Percentiles rank a stretch among this genome's conserved stretches.
Evolutionary conservation across 2,113 vertebrate species (phyloP).

Genomic region (Nerophis lumbriciformis): DNA sequence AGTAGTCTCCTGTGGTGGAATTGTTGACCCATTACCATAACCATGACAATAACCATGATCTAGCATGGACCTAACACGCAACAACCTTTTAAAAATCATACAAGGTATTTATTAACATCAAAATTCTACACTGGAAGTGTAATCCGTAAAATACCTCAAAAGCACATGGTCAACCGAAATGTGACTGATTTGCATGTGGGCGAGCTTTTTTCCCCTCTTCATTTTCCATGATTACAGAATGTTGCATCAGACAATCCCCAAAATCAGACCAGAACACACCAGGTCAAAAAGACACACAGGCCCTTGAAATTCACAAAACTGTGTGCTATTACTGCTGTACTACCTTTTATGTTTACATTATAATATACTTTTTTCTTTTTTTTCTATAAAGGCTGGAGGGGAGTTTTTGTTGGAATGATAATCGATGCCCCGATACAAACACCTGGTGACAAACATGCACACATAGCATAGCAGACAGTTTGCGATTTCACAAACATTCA

Average conservation of each 20-base stretch:
- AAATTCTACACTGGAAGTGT: not conserved
- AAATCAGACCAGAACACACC: conserved; percentile 28
- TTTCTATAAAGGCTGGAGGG: no score
- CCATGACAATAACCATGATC: no score
- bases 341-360: no score
- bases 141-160: not conserved
- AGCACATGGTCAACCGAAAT: conserved; percentile 14
- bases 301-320: conserved; percentile 13
- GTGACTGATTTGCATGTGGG: conserved; percentile 25
- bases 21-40: no score
- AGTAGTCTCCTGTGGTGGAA: no score
- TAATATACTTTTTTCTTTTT: no score
- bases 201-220: conserved; percentile 25
- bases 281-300: conserved; percentile 24
- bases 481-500: no score
- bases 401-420: no score
- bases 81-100: conserved; percentile 6
- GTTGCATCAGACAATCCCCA: conserved; percentile 43
- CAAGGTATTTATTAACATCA: conserved; percentile 3
- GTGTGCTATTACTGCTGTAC: not conserved
- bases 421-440: no score
- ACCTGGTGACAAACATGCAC: no score
- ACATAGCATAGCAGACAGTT: no score
- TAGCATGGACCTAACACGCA: not conserved
- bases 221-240: conserved; percentile 18